Conservation (phyloP, 2,888 invertebrate species). For the Osmoderma eremita region DNA sequence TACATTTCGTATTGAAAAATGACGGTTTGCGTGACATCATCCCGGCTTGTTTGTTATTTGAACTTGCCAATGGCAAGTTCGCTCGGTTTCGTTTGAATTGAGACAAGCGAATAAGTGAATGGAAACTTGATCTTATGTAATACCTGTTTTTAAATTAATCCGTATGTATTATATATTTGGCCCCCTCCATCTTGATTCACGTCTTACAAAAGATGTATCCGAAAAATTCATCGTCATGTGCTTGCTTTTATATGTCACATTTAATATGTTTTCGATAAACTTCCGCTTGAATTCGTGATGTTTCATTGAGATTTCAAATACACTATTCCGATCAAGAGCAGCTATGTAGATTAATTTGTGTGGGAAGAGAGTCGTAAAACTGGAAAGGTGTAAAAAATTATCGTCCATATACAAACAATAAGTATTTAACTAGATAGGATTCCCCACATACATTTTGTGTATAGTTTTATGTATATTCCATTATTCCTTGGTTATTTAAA, state of each 20-base stretch:
- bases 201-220: not conserved
- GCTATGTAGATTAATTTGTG: conserved; percentile 2
- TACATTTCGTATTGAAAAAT: conserved; percentile 20
- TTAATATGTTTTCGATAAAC: conserved; percentile 4
- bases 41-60: conserved; percentile 33
- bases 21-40: conserved; percentile 37
- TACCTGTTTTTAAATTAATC: conserved; percentile 34
- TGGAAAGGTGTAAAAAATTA: not conserved
- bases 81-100: conserved; percentile 24
- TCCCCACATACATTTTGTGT: no score
- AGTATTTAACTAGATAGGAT: not conserved
- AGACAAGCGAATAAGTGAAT: conserved; percentile 34
- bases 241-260: not conserved
- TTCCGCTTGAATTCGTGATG: conserved; percentile 17
- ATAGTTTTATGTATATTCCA: no score
- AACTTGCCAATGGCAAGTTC: conserved; percentile 37
- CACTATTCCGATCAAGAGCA: not conserved
- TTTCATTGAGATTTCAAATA: conserved; percentile 7
- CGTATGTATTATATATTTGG: conserved; percentile 19
- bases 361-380: conserved; percentile 12
- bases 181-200: conserved; percentile 24
- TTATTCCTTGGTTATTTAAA: no score
- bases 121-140: conserved; percentile 36
- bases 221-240: conserved; percentile 14
- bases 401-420: no score